Evolutionary conservation across 2,113 vertebrate genomes (phyloP), one percentile per base, ranked within the genome.

Genomic region (Ageneiosus marmoratus): DNA sequence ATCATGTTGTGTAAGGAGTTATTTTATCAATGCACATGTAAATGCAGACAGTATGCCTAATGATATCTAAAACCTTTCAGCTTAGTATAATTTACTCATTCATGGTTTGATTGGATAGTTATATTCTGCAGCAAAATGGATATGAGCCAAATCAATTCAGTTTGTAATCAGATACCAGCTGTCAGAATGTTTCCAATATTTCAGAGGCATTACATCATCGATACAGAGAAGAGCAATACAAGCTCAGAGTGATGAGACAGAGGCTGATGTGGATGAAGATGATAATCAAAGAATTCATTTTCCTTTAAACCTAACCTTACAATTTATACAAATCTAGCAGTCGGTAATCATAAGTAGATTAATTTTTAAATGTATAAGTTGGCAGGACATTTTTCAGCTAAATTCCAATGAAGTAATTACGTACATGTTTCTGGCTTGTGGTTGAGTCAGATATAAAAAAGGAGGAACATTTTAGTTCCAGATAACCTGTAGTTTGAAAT

Each of bases 91-190:
- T n/a, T 46, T 46, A 46, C 20, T 44, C 22, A 46, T 10, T 44
- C 22, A 46, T 10, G 6, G 22, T 24, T 70, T 46, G 67, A 70
- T 44, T 70, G 20, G 37, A 44, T 11, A 7, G n/a, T 50, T 73
- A 27, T n/a, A 10, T 51, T n/a, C 8, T 18, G 4, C 9, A 11
- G 16, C 48, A 34, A 75, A 75, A 75, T 22, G n/a, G 7, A 29
- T 8, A 16, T 20, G 51, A 32, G 70, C 20, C 70, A 15, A 5
- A 51, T 74, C 70, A 29, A 16, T 75, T 75, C 10, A 22, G 73
- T 22, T 12, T 55, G 50, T 53, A 75, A 75, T 53, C 50, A 34
- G 73, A 55, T 55, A 34, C 50, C 46, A 74, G n/a, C 72, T 74
- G 46, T 51, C 13, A 50, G 27, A 75, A 53, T 53, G 48, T 24